phyloP scores from a whole-genome alignment of 2,113 vertebrate genomes.

The Rousettus leschenaultii region DNA sequence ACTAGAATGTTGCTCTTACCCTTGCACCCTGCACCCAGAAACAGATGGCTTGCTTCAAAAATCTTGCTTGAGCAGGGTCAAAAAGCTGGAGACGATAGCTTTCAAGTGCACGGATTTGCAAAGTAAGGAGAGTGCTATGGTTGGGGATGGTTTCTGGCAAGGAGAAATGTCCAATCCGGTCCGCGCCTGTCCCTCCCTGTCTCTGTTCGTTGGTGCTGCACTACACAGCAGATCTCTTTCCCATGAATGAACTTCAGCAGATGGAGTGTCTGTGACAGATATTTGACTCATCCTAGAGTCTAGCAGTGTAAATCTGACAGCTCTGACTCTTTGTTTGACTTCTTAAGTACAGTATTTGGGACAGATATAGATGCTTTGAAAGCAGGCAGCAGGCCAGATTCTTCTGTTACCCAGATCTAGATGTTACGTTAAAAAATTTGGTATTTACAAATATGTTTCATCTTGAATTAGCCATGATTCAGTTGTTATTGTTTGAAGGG shows the following conservation, averaged over 20 bases:
- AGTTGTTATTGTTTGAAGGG: not conserved
- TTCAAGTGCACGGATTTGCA: conserved; percentile 44
- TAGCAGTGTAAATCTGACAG: not conserved
- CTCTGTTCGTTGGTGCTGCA: not conserved
- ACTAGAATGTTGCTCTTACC: not conserved
- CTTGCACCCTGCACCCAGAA: not conserved
- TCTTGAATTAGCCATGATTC: not conserved
- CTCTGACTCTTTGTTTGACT: not conserved
- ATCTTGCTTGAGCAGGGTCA: not conserved
- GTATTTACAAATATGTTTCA: conserved; percentile 8
- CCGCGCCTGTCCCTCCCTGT: not conserved
- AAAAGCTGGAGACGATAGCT: not conserved
- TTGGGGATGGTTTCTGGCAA: not conserved
- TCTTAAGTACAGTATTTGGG: not conserved
- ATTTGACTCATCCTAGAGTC: not conserved
- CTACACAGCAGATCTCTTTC: not conserved
- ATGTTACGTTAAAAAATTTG: not conserved
- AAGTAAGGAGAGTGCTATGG: not conserved
- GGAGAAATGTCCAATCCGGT: not conserved
- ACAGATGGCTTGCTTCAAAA: conserved; percentile 27
- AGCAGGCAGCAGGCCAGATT: not conserved
- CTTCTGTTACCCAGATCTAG: not conserved
- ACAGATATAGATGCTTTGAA: not conserved
- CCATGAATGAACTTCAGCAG: not conserved
- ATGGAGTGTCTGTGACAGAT: not conserved